Conservation (phyloP, 2,888 invertebrate genomes). For the Herminia tarsipennalis region DNA sequence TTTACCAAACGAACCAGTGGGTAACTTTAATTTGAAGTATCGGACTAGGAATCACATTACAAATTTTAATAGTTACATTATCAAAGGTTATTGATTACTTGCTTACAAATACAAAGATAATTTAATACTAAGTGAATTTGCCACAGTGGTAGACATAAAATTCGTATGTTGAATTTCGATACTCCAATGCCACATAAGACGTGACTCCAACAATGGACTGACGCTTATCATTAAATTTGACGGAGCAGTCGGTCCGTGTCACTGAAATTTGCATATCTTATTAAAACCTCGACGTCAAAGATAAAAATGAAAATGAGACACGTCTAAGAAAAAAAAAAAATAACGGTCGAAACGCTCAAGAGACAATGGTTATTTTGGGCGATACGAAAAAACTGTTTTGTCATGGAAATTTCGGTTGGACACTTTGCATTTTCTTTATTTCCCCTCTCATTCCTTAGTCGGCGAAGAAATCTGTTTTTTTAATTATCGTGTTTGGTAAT, state of each 20-base stretch:
- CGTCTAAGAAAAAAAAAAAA: conserved; percentile 77
- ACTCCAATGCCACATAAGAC: conserved; percentile 37
- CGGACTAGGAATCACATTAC: no score
- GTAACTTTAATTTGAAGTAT: no score
- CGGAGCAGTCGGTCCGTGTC: conserved; percentile 56
- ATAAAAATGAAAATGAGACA: conserved; percentile 83
- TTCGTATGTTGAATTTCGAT: conserved; percentile 23
- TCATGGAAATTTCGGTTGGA: conserved; percentile 82
- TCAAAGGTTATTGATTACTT: no score
- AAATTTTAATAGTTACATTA: no score
- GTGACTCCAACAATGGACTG: conserved; percentile 38
- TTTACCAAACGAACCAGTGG: no score
- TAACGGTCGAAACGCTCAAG: conserved; percentile 71
- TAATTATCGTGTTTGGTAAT: conserved; percentile 86
- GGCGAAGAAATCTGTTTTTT: conserved; percentile 81
- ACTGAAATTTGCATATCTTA: conserved; percentile 82
- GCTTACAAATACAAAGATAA: no score
- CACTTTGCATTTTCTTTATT: conserved; percentile 84
- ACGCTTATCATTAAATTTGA: conserved; percentile 63
- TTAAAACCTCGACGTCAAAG: conserved; percentile 78
- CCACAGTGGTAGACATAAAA: no score
- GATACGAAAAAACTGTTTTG: conserved; percentile 80
- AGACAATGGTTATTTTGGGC: conserved; percentile 83
- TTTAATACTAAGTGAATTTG: no score
- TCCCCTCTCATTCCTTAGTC: conserved; percentile 67